Evolutionary conservation across 2,888 invertebrate genomes (phyloP).

Genomic region (Rhimphoctona megacephalus): DNA sequence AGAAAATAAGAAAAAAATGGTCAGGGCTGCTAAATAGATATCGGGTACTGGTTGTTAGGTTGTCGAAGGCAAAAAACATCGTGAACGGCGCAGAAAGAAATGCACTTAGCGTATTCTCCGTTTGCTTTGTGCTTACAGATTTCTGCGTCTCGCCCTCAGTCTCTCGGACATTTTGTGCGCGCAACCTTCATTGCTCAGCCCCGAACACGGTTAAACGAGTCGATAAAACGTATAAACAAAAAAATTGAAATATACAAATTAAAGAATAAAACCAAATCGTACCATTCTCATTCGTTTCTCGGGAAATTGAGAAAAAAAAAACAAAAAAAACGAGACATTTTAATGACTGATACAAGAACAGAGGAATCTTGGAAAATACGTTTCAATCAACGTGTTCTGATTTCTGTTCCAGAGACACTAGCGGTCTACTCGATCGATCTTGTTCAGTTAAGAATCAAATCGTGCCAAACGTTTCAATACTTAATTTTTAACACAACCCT

Average conservation of each 20-base stretch:
- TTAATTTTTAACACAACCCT: slow-evolving; percentile 48
- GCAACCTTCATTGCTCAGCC: slow-evolving; percentile 83
- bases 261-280: slow-evolving; percentile 39
- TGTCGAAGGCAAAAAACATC: slow-evolving; percentile 82
- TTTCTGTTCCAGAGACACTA: slow-evolving; percentile 85
- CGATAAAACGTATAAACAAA: slow-evolving; percentile 72
- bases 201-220: slow-evolving; percentile 82
- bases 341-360: slow-evolving; percentile 60
- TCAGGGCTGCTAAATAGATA: slow-evolving; percentile 72
- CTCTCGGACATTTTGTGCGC: slow-evolving; percentile 83
- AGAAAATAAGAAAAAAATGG: slow-evolving; percentile 62
- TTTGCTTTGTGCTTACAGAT: slow-evolving; percentile 85
- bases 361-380: slow-evolving; percentile 73
- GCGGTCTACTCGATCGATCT: slow-evolving; percentile 74
- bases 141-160: slow-evolving; percentile 84
- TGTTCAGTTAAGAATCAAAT: slow-evolving; percentile 65
- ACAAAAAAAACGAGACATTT: slow-evolving; percentile 3
- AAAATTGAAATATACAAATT: slow-evolving; percentile 16
- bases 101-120: slow-evolving; percentile 84
- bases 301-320: slow-evolving; percentile 69
- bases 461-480: slow-evolving; percentile 59
- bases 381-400: slow-evolving; percentile 82
- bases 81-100: slow-evolving; percentile 81
- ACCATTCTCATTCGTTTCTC: slow-evolving; percentile 63
- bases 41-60: slow-evolving; percentile 79